Base-by-base conservation (phyloP, 2,888 invertebrate species). In the Zaprionus bogoriensis region DNA sequence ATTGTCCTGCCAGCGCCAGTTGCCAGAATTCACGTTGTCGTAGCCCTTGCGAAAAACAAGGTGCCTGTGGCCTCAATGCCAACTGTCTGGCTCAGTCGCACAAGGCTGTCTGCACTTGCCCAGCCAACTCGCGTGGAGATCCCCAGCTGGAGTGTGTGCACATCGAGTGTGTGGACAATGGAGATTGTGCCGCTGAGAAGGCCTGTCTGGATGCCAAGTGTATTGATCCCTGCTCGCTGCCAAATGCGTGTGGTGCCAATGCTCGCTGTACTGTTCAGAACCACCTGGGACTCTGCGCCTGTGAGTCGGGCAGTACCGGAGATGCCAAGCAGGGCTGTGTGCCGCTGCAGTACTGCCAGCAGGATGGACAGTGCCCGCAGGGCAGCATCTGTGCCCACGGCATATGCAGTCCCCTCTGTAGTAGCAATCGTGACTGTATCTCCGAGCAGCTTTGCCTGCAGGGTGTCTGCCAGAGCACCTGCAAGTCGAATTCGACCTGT, bases 251-350 rank as follows among this genome's bases (percentile, higher is more conserved):
- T 81, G 97, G 97, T 0, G 93, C 93, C 67, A 95, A 95, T 87
- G 95, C 97, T 0, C 93, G 94, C 58, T 97, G 97, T 87, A 91
- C 93, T 2, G 93, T 96, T 0, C 92, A 92, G 70, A 96, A 96
- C 89, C 97, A 97, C 84, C 93, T 95, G 45, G 96, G 96, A 0
- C 92, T 95, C 30, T 98, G 98, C 87, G 93, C 94, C n/a, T 98
- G 98, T 89, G 93, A 94, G 77, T 92, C 96, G 20, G 97, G 97
- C 41, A 95, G 94, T 69, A 96, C 96, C 0, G 97, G 97, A 22
- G 96, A 97, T 91, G 96, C 97, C 9, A 94, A 95, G 63, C 92
- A 96, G 65, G 97, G 97, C 10, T 97, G 97, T 88, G 94, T 95
- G 22, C 93, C 94, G 1, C 92, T 97, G 48, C 96, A 96, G 79